A percentile compares a stretch with the other conserved stretches of the same genome.
Conservation (phyloP, 2,113 vertebrate genomes). For the Mobula hypostoma region DNA sequence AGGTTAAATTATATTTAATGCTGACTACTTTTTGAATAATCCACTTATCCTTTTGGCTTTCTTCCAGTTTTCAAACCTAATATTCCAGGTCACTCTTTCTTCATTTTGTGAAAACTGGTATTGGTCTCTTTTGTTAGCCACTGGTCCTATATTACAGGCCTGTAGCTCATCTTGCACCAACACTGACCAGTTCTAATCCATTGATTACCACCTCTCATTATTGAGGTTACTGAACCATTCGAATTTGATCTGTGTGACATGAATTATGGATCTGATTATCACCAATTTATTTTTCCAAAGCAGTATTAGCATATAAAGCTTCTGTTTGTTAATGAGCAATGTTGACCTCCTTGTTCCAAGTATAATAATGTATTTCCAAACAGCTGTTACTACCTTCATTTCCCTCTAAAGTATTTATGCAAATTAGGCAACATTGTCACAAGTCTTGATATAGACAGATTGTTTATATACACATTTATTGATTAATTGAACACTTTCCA, state of each 20-base stretch:
- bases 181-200: not conserved
- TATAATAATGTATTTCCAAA: not conserved
- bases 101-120: not conserved
- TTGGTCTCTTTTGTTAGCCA: not conserved
- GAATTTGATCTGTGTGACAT: not conserved
- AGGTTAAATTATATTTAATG: slow-evolving; percentile 44
- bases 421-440: not conserved
- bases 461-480: not conserved
- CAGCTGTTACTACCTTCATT: not conserved
- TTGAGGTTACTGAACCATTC: not conserved
- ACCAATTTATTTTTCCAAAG: not conserved
- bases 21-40: not conserved
- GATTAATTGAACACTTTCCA: not conserved
- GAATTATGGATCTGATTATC: not conserved
- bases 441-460: not conserved
- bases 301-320: not conserved
- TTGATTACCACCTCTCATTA: not conserved
- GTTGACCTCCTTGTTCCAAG: not conserved
- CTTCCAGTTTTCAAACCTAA: not conserved
- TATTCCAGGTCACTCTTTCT: not conserved
- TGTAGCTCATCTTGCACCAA: not conserved
- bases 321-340: not conserved
- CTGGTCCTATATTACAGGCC: not conserved
- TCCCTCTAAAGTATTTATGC: not conserved
- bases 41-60: not conserved